Evolutionary conservation across 2,797 vertebrate species (phyloP), one percentile per base, ranked within the genome.

Genomic region (Myotis pilosus): DNA sequence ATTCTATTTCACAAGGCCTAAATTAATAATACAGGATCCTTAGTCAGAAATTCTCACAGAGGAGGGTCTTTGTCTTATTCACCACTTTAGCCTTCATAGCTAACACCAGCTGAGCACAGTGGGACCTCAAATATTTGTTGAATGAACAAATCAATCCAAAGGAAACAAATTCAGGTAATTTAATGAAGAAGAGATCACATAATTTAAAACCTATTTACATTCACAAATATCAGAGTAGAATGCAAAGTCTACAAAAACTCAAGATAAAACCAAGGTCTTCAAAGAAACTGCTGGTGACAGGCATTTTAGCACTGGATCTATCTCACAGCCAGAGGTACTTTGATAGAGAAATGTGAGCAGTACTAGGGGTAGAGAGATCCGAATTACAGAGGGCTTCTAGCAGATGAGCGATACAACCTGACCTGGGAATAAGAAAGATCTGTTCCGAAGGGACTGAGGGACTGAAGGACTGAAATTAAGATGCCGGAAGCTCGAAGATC

Each of bases 311-410:
- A 3, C 55, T 44, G 23, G 62, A 30, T 64, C 62, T 64, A 4
- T 51, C 72, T 7, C 17, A 1, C 2, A 12, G 79, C 20, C 41
- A 76, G 17, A 51, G 92, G 49, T 6, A 1, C 33, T 12, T 3
- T 3, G 85, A n/a, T 0, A 2, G 78, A 47, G 51, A 33, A 53
- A 25, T 8, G 12, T n/a, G n/a, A 28, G 6, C 28, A 44, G 36
- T 4, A 4, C 20, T 0, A 6, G 0, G 33, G 22, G 51, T 19
- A 57, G 51, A 28, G 0, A 4, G 69, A 55, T 12, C 3, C 6
- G 47, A 49, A 60, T 12, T 57, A 36, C 19, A 49, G 71, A 44
- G 9, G 76, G 57, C 20, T 11, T 53, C 6, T 41, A 66, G 12
- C 53, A 71, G 72, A 9, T 0, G 28, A 60, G n/a, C 0, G 2